Evolutionary conservation across 2,113 vertebrate species (phyloP).

Genomic region (Hippocampus abdominalis): DNA sequence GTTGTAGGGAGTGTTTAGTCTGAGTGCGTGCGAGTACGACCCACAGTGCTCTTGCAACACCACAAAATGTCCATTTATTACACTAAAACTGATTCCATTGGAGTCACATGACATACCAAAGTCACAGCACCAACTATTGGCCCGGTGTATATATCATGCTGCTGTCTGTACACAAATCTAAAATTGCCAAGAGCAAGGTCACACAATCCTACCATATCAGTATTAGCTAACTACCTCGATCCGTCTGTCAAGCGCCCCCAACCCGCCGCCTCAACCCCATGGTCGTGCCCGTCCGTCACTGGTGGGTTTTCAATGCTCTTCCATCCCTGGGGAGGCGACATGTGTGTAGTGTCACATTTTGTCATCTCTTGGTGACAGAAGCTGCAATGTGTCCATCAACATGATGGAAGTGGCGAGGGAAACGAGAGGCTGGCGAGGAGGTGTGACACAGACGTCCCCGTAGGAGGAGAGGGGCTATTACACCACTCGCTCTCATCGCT

Average conservation of each 20-base stretch:
- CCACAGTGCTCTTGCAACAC: no score
- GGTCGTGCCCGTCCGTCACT: constrained; percentile 13
- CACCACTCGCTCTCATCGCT: constrained; percentile 42
- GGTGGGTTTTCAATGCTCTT: constrained; percentile 38
- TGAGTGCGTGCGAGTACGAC: no score
- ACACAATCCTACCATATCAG: background rate
- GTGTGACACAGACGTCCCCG: constrained; percentile 45
- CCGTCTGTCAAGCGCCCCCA: background rate
- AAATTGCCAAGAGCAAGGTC: background rate
- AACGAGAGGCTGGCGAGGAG: constrained; percentile 33
- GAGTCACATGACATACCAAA: no score
- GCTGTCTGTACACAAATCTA: background rate
- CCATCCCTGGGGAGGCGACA: constrained; percentile 50
- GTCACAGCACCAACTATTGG: background rate
- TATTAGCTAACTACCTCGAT: background rate
- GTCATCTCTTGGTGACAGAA: constrained; percentile 51
- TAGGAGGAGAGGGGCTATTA: constrained; percentile 28
- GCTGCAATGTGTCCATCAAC: constrained; percentile 52
- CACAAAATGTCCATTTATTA: no score
- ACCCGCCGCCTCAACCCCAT: background rate
- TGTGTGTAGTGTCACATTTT: constrained; percentile 63
- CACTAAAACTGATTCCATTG: no score
- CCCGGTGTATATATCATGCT: background rate
- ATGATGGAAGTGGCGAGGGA: constrained; percentile 56
- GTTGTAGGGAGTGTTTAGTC: no score